Evolutionary conservation across 2,113 vertebrate species (phyloP), one percentile per base, ranked within the genome.

Genomic region (Tapirus terrestris): DNA sequence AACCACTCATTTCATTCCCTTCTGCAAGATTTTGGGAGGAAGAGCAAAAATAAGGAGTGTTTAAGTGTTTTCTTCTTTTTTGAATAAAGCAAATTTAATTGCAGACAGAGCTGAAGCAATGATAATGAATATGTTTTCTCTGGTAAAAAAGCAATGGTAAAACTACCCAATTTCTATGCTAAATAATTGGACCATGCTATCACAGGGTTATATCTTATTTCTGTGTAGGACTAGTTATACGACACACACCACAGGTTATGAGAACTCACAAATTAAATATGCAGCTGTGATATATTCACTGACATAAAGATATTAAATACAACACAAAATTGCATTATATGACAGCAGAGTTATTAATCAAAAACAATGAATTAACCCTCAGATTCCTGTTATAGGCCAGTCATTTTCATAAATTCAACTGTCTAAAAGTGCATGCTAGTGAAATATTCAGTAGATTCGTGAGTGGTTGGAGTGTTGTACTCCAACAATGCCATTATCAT

Each of bases 361-460:
- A 86, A 93, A 93, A 86, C 63, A 84, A 96, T 86, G 73, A 96
- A 87, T 96, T 79, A 96, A 91, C 18, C 61, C n/a, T 89, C 36
- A 48, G 61, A 92, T 87, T 83, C 58, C 17, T 92, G 0, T 67
- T 63, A 87, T 6, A 67, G 8, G 20, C n/a, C 60, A 72, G 23
- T 77, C 61, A 75, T 94, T 92, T 83, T 60, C 68, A 90, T 84
- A 95, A 89, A 76, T 93, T 56, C 45, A 96, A 61, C 14, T 45
- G 2, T 43, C 63, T 97, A 53, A 70, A 80, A 36, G 33, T 33
- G 43, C 16, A 18, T 60, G 5, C n/a, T 45, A 20, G 17, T n/a
- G 60, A 95, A 96, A 61, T 67, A 48, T 23, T 23, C 18, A 61
- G 11, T 60, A 39, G 11, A 43, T 95, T 80, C 83, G 90, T 80